A percentile compares a stretch with the other conserved stretches of the same genome.
Conservation (phyloP, 1,140 invertebrate genomes). For the Sycobia sp. region DNA sequence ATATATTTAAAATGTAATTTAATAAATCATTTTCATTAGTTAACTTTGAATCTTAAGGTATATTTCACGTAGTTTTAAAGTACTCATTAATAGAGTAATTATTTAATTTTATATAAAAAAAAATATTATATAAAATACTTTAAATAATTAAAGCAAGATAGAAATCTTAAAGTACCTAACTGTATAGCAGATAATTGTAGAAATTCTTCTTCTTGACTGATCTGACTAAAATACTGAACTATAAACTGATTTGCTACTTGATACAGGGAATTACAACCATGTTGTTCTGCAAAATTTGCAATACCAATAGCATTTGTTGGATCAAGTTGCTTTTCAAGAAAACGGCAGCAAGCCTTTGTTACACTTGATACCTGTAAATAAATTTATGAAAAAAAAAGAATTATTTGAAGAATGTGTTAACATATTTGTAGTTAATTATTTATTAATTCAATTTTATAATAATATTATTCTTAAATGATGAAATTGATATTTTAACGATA, state of each 20-base stretch:
- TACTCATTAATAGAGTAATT: too few relatives aligned
- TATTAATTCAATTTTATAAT: too few relatives aligned
- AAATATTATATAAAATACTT: too few relatives aligned
- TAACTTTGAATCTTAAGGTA: too few relatives aligned
- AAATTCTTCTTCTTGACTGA: conserved; percentile 90
- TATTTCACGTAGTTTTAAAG: too few relatives aligned
- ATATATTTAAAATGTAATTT: too few relatives aligned
- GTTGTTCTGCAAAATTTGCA: conserved; percentile 88
- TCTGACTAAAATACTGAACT: conserved; percentile 86
- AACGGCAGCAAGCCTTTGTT: conserved; percentile 88
- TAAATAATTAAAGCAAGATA: too few relatives aligned
- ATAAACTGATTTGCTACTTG: conserved; percentile 89
- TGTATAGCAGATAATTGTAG: conserved; percentile 80
- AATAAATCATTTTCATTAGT: background rate
- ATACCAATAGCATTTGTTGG: conserved; percentile 94
- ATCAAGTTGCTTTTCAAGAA: conserved; percentile 87
- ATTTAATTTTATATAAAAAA: too few relatives aligned
- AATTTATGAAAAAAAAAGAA: background rate
- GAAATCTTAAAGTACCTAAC: conserved; percentile 28
- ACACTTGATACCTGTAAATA: conserved; percentile 77
- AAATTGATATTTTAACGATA: too few relatives aligned
- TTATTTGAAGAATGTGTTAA: too few relatives aligned
- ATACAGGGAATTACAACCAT: conserved; percentile 82
- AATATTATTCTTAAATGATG: too few relatives aligned
- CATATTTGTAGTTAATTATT: too few relatives aligned